A percentile compares a stretch with the other conserved stretches of the same genome.
phyloP scores from a whole-genome alignment of 92 coral and sea anemone species.

The Zoanthus gigantus region DNA sequence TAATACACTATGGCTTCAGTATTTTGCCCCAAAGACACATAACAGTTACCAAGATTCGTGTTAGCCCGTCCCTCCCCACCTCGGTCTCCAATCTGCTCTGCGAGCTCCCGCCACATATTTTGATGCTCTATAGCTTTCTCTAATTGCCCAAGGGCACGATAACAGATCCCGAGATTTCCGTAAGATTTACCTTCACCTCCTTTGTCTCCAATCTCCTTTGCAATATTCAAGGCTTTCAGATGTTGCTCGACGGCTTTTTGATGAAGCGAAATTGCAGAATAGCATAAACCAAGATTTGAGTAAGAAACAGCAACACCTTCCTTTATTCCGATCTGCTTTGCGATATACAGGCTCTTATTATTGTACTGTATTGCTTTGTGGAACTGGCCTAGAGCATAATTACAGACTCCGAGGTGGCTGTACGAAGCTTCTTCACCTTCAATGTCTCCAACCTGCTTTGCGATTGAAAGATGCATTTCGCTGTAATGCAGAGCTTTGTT shows the following conservation, averaged over 20 bases:
- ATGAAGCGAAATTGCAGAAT: not conserved
- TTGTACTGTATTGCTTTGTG: not conserved
- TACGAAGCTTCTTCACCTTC: not conserved
- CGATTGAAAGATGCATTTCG: not conserved
- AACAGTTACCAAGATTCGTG: not conserved
- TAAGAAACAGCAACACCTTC: not conserved
- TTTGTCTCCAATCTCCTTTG: not conserved
- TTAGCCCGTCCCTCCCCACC: not conserved
- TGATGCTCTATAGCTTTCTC: not conserved
- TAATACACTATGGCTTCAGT: not conserved
- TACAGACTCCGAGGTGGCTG: not conserved
- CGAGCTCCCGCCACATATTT: not conserved
- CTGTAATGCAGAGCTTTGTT: not conserved
- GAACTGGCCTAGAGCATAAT: slow-evolving; percentile 1
- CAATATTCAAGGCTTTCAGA: not conserved
- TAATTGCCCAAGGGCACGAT: not conserved
- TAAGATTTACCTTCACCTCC: not conserved
- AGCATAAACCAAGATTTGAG: not conserved
- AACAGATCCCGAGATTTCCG: not conserved
- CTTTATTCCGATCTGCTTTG: not conserved
- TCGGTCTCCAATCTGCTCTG: not conserved
- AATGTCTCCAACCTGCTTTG: not conserved
- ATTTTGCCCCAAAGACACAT: not conserved
- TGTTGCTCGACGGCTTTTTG: not conserved
- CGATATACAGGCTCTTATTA: not conserved